Percentiles rank a stretch among this genome's conserved stretches.
Conservation (phyloP, 2,113 vertebrate genomes). For the Eudyptes chrysolophus region DNA sequence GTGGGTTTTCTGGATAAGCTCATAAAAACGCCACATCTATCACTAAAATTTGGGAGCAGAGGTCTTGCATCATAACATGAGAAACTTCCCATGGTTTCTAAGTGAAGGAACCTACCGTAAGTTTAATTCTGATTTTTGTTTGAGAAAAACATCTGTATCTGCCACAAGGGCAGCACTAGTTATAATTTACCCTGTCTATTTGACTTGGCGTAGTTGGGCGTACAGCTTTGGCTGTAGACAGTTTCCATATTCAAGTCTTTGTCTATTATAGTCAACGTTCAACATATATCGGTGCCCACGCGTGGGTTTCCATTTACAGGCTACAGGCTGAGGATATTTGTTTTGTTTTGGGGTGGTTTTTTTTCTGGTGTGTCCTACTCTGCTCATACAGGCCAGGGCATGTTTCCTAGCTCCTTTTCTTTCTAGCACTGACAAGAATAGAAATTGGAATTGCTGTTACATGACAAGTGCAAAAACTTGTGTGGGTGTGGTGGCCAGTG, state of each 20-base stretch:
- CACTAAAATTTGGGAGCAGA: background rate
- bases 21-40: background rate
- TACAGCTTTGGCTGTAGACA: background rate
- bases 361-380: background rate
- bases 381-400: background rate
- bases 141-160: background rate
- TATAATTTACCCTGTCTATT: background rate
- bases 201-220: background rate
- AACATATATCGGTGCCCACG: accelerated
- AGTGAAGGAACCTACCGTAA: background rate
- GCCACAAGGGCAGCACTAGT: background rate
- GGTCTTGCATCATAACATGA: background rate
- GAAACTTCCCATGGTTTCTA: background rate
- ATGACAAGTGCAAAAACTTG: background rate
- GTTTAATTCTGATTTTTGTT: background rate
- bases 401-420: background rate
- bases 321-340: background rate
- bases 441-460: background rate
- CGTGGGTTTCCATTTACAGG: background rate
- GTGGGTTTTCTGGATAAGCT: background rate
- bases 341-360: background rate
- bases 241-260: background rate
- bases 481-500: background rate
- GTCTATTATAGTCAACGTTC: background rate
- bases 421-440: background rate